phyloP scores from a whole-genome alignment of 1,140 invertebrate genomes.

The Rhopalosiphum maidis region DNA sequence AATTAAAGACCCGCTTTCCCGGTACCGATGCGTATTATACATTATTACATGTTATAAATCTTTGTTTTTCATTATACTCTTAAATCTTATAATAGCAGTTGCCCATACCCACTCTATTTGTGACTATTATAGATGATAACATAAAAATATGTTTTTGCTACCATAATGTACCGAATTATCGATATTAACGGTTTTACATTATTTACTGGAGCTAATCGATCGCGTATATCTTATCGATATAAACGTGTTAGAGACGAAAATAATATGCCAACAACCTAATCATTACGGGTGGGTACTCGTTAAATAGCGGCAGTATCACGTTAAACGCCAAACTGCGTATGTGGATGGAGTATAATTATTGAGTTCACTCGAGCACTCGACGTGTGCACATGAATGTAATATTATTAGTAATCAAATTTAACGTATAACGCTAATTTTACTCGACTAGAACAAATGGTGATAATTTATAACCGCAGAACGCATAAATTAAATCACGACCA shows the following conservation, averaged over 20 bases:
- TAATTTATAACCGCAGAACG: background rate
- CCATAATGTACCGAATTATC: too few species aligned
- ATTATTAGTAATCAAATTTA: background rate
- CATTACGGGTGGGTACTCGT: background rate
- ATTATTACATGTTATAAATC: background rate
- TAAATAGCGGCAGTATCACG: background rate
- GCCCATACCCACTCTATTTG: too few species aligned
- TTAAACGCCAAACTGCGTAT: background rate
- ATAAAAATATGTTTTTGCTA: too few species aligned
- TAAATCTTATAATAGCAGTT: background rate
- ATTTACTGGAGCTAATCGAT: background rate
- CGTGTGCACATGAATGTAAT: background rate
- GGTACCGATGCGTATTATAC: background rate
- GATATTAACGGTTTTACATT: background rate
- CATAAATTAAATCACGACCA: background rate
- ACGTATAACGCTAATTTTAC: background rate
- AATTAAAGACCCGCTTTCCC: background rate
- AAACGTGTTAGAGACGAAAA: accelerated
- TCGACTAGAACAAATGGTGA: slow-evolving; percentile 1
- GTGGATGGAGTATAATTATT: background rate
- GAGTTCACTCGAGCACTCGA: background rate
- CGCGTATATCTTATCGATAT: background rate
- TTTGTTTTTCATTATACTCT: background rate
- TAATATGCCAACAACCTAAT: background rate
- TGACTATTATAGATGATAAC: too few species aligned